phyloP scores from a whole-genome alignment of 2,113 vertebrate genomes.

The Motacilla tschutschensis region DNA sequence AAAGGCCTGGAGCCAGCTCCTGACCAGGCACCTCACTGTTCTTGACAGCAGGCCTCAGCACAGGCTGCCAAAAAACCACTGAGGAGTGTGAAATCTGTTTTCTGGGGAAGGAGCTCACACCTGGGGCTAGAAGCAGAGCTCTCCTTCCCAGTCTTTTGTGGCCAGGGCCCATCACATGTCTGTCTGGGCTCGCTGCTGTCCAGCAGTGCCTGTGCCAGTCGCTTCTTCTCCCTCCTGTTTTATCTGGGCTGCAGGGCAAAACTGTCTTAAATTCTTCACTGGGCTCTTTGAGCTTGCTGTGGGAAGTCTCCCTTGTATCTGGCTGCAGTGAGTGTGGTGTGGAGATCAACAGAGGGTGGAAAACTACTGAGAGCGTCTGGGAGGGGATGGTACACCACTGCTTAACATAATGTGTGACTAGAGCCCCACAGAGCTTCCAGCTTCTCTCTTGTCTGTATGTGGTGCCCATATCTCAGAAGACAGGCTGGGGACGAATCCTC shows the following conservation, averaged over 20 bases:
- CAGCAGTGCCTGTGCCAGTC: neutral
- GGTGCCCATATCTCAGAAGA: neutral
- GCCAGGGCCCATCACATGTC: neutral
- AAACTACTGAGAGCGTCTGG: neutral
- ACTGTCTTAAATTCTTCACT: neutral
- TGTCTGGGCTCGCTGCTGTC: neutral
- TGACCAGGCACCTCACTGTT: neutral
- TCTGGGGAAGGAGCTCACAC: slow-evolving; percentile 7
- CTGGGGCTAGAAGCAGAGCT: neutral
- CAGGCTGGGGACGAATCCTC: neutral
- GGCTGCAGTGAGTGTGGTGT: neutral
- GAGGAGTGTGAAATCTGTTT: neutral
- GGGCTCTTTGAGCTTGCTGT: neutral
- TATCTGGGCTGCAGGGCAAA: neutral
- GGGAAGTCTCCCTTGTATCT: neutral
- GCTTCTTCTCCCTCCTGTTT: neutral
- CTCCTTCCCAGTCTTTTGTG: neutral
- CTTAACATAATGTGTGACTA: neutral
- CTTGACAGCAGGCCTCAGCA: neutral
- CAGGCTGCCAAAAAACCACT: neutral
- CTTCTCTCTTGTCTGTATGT: neutral
- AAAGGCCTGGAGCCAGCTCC: neutral
- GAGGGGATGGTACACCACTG: neutral
- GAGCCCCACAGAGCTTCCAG: neutral
- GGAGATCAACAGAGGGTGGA: neutral